Evolutionary conservation across 2,888 invertebrate genomes (phyloP).

Genomic region (Ceramica pisi): DNA sequence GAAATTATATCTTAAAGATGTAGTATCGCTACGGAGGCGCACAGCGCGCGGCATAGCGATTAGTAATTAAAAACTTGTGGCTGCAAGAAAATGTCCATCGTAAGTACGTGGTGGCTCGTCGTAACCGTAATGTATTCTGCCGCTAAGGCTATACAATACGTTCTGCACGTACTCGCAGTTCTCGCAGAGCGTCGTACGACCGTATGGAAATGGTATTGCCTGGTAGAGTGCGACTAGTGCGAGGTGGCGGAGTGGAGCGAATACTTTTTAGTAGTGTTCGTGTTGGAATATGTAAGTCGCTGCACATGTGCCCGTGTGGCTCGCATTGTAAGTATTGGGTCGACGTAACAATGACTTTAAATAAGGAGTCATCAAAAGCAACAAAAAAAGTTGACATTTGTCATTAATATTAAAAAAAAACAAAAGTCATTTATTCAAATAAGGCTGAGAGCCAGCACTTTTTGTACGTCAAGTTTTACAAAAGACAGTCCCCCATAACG

Average conservation of each 20-base stretch:
- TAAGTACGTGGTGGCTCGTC: slow-evolving; percentile 11
- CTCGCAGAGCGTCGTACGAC: neutral
- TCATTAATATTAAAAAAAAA: no score
- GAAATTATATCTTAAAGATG: no score
- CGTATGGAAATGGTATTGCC: slow-evolving; percentile 20
- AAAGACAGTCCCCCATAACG: no score
- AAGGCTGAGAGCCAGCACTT: no score
- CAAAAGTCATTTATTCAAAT: no score
- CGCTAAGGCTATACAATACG: slow-evolving; percentile 9
- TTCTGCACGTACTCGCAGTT: slow-evolving; percentile 19
- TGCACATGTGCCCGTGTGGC: neutral
- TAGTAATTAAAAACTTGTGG: slow-evolving; percentile 2
- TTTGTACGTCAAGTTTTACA: no score
- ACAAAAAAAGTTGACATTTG: no score
- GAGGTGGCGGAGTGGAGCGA: slow-evolving; percentile 5
- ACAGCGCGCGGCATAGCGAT: neutral
- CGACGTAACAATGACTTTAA: neutral
- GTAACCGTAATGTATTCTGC: slow-evolving; percentile 28
- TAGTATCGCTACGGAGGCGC: slow-evolving; percentile 14
- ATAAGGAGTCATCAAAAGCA: no score
- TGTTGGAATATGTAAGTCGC: neutral
- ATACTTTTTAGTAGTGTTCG: slow-evolving; percentile 1
- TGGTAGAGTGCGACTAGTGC: slow-evolving; percentile 17
- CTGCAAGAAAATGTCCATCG: slow-evolving; percentile 10
- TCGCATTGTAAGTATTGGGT: neutral